phyloP scores from a whole-genome alignment of 2,113 vertebrate genomes.

The Corythornis madagascariensis region DNA sequence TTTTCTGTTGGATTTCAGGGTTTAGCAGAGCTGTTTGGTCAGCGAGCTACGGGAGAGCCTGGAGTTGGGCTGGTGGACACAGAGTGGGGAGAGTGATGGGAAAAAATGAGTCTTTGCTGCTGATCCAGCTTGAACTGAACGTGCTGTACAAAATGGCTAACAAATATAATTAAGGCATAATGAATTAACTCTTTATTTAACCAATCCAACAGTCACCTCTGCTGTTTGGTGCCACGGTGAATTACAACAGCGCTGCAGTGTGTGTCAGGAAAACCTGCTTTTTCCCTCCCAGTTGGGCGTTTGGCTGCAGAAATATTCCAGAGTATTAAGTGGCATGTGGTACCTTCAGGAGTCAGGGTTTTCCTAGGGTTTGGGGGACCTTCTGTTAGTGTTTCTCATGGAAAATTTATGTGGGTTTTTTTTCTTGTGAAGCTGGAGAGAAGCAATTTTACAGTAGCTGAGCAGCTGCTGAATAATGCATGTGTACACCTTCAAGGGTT shows the following conservation, averaged over 20 bases:
- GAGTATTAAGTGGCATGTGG: not conserved
- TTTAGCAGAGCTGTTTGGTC: not conserved
- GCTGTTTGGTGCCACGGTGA: not conserved
- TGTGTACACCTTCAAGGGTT: not conserved
- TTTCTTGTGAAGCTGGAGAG: not conserved
- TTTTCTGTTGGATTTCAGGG: not conserved
- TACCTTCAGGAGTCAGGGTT: not conserved
- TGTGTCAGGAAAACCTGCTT: not conserved
- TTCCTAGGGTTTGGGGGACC: not conserved
- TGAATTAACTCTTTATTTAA: not conserved
- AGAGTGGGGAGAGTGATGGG: not conserved
- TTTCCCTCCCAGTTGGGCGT: fast-evolving
- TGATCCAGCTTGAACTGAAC: not conserved
- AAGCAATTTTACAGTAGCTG: not conserved
- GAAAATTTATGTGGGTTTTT: not conserved
- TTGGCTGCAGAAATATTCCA: not conserved
- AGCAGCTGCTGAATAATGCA: conserved; percentile 31
- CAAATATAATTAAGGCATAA: not conserved
- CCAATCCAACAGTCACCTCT: not conserved
- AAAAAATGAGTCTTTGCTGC: not conserved
- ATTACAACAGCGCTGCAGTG: not conserved
- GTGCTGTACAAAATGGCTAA: conserved; percentile 8
- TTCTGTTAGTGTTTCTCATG: not conserved
- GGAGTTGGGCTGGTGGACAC: not conserved
- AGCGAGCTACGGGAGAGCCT: fast-evolving